phyloP scores from a whole-genome alignment of 2,797 vertebrate species.

The Oceanodroma leucorhoa region DNA sequence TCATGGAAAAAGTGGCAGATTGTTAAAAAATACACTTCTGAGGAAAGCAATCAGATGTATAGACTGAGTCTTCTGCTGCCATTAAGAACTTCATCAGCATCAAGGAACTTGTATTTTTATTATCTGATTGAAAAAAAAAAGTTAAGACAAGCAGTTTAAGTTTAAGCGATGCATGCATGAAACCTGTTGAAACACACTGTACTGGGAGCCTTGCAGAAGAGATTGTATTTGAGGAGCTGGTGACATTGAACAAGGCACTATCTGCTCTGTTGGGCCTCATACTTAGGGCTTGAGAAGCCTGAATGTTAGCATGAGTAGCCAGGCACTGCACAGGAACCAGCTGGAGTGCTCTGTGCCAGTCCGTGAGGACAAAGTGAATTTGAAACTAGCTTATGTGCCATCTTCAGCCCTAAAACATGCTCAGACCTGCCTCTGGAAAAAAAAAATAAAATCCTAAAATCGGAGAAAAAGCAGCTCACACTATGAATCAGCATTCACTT shows the following conservation, averaged over 20 bases:
- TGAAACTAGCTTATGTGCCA: not conserved
- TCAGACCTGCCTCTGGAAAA: not conserved
- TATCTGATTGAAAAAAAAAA: not conserved
- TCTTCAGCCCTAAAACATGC: not conserved
- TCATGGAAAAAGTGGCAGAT: not conserved
- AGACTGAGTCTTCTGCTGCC: not conserved
- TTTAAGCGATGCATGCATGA: not conserved
- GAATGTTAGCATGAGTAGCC: not conserved
- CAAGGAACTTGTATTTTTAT: not conserved
- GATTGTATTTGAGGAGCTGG: not conserved
- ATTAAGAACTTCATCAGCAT: not conserved
- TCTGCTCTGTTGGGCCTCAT: not conserved
- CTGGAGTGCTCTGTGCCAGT: fast-evolving
- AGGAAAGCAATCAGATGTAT: not conserved
- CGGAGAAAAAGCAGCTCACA: not conserved
- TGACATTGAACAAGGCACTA: not conserved
- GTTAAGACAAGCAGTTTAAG: not conserved
- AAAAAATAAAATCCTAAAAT: not conserved
- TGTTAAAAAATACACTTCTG: too few species aligned
- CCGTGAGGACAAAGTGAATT: not conserved
- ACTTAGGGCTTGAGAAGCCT: not conserved
- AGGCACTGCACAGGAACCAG: not conserved
- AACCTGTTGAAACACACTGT: not conserved
- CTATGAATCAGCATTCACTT: not conserved
- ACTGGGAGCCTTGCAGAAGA: not conserved